Conservation (phyloP, 2,888 invertebrate genomes). For the Cylloceria caligata region DNA sequence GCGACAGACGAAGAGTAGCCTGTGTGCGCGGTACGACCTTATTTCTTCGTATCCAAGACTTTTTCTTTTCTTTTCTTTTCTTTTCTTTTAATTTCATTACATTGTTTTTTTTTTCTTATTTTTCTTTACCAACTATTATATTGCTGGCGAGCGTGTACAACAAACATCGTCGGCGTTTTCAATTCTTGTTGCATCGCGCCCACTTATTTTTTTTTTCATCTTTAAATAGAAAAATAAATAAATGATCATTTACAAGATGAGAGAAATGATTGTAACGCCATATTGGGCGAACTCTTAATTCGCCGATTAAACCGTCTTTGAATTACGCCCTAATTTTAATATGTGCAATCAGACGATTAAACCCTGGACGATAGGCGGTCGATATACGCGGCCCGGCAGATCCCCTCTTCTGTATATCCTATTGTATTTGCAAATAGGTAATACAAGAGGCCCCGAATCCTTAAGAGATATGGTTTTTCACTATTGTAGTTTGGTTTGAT, state of each 20-base stretch:
- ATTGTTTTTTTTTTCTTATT: slow-evolving; percentile 1
- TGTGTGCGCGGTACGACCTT: slow-evolving; percentile 52
- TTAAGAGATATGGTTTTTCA: slow-evolving; percentile 62
- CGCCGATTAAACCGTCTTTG: slow-evolving; percentile 60
- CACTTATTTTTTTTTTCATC: slow-evolving; percentile 27
- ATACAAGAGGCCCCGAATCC: slow-evolving; percentile 58
- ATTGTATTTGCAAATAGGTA: slow-evolving; percentile 58
- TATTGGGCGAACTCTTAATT: slow-evolving; percentile 42
- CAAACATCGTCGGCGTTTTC: slow-evolving; percentile 39
- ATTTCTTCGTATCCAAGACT: slow-evolving; percentile 48
- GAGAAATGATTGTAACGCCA: slow-evolving; percentile 74
- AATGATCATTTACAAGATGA: slow-evolving; percentile 82
- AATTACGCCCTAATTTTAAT: slow-evolving; percentile 52
- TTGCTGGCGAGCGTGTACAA: slow-evolving; percentile 49
- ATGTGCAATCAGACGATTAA: slow-evolving; percentile 57
- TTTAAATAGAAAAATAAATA: slow-evolving; percentile 82
- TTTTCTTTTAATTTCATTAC: background rate
- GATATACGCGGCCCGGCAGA: slow-evolving; percentile 54
- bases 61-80: background rate
- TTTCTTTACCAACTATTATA: slow-evolving; percentile 47
- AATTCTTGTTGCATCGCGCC: slow-evolving; percentile 27
- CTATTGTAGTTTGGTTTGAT: slow-evolving; percentile 62
- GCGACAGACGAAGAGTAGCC: slow-evolving; percentile 49
- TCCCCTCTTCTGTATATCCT: slow-evolving; percentile 39
- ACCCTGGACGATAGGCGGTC: slow-evolving; percentile 62